A percentile compares a stretch with the other conserved stretches of the same genome.
Conservation (phyloP, 2,888 invertebrate genomes). For the Thymelicus acteon region DNA sequence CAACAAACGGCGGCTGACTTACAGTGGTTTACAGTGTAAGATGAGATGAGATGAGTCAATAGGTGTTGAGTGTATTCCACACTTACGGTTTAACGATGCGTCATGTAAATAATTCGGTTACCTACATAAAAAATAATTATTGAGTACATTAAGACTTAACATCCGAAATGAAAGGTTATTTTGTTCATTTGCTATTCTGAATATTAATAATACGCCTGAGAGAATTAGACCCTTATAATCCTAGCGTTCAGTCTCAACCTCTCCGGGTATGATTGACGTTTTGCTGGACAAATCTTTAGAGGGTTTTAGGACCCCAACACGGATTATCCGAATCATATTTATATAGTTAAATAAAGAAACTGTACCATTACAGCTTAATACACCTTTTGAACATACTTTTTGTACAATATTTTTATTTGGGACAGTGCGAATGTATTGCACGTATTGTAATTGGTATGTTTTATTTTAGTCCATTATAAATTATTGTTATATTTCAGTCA, state of each 20-base stretch:
- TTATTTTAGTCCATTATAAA: too few species aligned
- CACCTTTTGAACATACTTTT: conserved; percentile 38
- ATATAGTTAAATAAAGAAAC: conserved; percentile 1
- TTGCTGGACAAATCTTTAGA: conserved; percentile 64
- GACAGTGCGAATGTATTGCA: too few species aligned
- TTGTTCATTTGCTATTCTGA: conserved; percentile 65
- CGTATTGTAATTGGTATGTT: too few species aligned
- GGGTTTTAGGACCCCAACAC: conserved; percentile 49
- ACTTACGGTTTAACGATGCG: too few species aligned
- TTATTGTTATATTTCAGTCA: too few species aligned
- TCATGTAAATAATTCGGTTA: too few species aligned
- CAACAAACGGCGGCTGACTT: too few species aligned
- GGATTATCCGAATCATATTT: conserved; percentile 3
- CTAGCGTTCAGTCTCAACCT: conserved; percentile 76
- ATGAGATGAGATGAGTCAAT: too few species aligned
- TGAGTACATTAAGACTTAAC: conserved; percentile 1
- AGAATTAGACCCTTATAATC: conserved; percentile 80
- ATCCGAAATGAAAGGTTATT: conserved; percentile 71
- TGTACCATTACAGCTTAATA: conserved; percentile 5
- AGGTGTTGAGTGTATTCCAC: too few species aligned
- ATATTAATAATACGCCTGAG: conserved; percentile 73
- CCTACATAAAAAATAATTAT: background rate
- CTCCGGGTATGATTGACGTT: conserved; percentile 74
- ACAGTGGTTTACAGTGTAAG: too few species aligned
- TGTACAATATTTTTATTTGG: too few species aligned